Evolutionary conservation across 1,140 invertebrate genomes (phyloP), one percentile per base, ranked within the genome.

Genomic region (Cydia fagiglandana): DNA sequence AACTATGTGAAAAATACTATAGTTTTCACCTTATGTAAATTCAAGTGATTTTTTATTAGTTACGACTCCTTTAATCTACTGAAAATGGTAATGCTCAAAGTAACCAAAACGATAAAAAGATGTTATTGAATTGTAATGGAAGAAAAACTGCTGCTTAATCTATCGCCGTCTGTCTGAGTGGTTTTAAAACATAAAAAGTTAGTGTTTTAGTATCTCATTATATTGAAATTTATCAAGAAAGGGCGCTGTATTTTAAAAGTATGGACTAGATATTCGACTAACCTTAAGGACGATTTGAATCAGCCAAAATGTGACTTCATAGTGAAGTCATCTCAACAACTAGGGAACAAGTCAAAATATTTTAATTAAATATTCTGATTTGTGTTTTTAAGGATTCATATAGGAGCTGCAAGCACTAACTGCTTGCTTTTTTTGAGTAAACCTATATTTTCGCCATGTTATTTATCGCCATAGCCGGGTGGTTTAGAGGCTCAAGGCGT

Each of bases 61-160:
- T 24, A 61, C 56, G 20, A 61, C n/a, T 24, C 0, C 56, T 61
- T 56, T 61, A 15, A 61, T 61, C 56, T n/a, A 61, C 56, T 17
- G 56, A 24, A 61, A 61, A 61, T 24, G 56, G 20, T 9, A 61
- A 61, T 61, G 1, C 56, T 17, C 17, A 6, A 61, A 61, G 15
- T 53, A 61, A 61, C 2, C 7, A 61, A 61, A 61, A 61, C 56
- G 56, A 24, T 61, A 24, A 61, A 61, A 61, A 61, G 24, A 24
- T 61, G 20, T 24, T 61, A 61, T 61, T 24, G 56, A 7, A 61
- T 61, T 61, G 56, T 24, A 9, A 61, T 61, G 56, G 56, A 61
- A 61, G 20, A 61, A 20, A 61, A 61, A 61, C 56, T 61, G 56
- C 56, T 61, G 56, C 56, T 61, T 24, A 61, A 61, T 61, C 17